Conservation (phyloP, 2,113 vertebrate genomes). For the Cynoglossus semilaevis region DNA sequence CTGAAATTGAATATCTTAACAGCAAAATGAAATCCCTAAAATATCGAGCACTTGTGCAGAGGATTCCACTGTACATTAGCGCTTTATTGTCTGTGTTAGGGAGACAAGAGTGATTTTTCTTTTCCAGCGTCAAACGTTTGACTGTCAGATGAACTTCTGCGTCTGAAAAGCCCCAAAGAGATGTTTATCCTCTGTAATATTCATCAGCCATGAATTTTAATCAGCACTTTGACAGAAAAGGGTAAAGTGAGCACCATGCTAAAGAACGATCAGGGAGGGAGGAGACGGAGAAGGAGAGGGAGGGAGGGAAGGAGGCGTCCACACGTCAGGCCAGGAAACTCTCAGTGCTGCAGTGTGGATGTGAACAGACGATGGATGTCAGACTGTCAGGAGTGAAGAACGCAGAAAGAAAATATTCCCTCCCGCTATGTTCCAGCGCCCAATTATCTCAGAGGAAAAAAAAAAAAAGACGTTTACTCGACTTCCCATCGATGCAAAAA, state of each 20-base stretch:
- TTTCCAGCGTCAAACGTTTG: background rate
- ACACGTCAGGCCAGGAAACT: constrained; percentile 17
- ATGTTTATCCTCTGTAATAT: constrained; percentile 33
- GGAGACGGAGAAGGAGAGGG: background rate
- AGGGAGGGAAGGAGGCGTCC: background rate
- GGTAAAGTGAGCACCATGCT: constrained; percentile 15
- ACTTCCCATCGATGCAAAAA: constrained; percentile 34
- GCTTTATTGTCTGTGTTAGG: too few relatives aligned
- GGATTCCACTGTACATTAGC: too few relatives aligned
- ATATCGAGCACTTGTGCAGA: too few relatives aligned
- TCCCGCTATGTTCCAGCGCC: constrained; percentile 44
- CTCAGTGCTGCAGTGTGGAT: background rate
- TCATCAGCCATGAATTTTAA: constrained; percentile 45
- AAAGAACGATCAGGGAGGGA: background rate
- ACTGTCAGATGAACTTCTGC: constrained; percentile 19
- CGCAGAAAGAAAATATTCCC: constrained; percentile 22
- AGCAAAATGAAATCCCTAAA: too few relatives aligned
- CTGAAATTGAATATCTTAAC: too few relatives aligned
- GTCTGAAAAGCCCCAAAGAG: constrained; percentile 6
- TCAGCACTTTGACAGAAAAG: constrained; percentile 42
- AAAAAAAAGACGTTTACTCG: constrained; percentile 47
- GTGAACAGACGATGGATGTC: constrained; percentile 51
- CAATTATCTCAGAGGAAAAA: constrained; percentile 61
- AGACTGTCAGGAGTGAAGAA: constrained; percentile 48
- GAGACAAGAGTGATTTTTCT: too few relatives aligned